Evolutionary conservation across 2,113 vertebrate species (phyloP).

Genomic region (Synchiropus splendidus): DNA sequence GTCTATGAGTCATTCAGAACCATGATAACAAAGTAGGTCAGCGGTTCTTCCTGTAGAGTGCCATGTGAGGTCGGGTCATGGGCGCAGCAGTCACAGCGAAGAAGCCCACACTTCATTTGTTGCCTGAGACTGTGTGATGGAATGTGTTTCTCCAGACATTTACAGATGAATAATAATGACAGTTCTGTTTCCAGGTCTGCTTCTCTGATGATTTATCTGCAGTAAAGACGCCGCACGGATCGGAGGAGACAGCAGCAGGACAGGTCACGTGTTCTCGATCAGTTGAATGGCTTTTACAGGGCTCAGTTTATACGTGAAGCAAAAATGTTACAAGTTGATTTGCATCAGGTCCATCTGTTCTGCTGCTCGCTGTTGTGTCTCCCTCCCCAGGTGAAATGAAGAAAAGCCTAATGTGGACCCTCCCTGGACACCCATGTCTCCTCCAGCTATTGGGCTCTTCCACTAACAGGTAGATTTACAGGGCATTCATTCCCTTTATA

Average conservation of each 20-base stretch:
- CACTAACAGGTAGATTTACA: slow-evolving; percentile 16
- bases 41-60: no score
- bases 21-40: no score
- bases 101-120: no score
- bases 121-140: no score
- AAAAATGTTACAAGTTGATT: slow-evolving; percentile 9
- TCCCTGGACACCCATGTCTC: slow-evolving; percentile 24
- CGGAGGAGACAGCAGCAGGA: slow-evolving; percentile 13
- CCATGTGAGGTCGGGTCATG: no score
- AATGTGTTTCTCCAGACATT: no score
- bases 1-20: no score
- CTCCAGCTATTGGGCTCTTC: slow-evolving; percentile 13
- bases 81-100: no score
- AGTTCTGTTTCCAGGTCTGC: slow-evolving; percentile 16
- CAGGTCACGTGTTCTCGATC: slow-evolving; percentile 49
- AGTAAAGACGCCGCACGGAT: slow-evolving; percentile 17
- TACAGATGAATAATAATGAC: no score
- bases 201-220: slow-evolving; percentile 10
- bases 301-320: background rate
- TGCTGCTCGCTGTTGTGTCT: slow-evolving; percentile 56
- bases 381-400: slow-evolving; percentile 46
- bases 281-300: background rate
- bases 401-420: slow-evolving; percentile 16
- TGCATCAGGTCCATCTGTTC: slow-evolving; percentile 46
- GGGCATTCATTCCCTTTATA: no score